phyloP scores from a whole-genome alignment of 2,888 invertebrate species.

The Drosophila incognita region DNA sequence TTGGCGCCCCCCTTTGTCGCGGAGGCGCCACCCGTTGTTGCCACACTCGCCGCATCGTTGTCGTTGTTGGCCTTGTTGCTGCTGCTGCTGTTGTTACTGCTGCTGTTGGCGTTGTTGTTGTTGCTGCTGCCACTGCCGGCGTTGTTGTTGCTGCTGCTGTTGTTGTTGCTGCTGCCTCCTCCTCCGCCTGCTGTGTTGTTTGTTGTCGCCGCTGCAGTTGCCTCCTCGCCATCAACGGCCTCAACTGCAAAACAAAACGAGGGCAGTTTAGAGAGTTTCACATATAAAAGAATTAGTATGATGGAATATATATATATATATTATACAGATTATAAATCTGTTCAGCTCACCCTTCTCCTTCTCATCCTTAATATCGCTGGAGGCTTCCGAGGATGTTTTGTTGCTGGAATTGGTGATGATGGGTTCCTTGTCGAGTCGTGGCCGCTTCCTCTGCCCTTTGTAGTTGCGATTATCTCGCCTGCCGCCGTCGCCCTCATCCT shows the following conservation, averaged over 20 bases:
- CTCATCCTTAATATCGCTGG: constrained; percentile 86
- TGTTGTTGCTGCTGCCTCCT: constrained; percentile 36
- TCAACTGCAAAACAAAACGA: constrained; percentile 41
- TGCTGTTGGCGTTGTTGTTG: constrained; percentile 59
- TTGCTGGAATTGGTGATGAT: constrained; percentile 69
- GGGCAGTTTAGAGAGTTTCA: not conserved
- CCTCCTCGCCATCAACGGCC: constrained; percentile 60
- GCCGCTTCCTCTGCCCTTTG: constrained; percentile 89
- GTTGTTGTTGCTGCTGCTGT: constrained; percentile 7
- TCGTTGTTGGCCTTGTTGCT: constrained; percentile 41
- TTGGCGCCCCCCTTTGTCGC: constrained; percentile 77
- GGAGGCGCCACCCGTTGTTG: constrained; percentile 46
- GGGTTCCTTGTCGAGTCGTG: constrained; percentile 89
- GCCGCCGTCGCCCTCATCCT: constrained; percentile 92
- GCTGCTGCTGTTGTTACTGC: constrained; percentile 33
- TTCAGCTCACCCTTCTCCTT: constrained; percentile 88
- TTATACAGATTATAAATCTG: not conserved
- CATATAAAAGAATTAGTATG: too few relatives aligned
- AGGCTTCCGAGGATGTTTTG: constrained; percentile 71
- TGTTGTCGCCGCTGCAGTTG: constrained; percentile 41
- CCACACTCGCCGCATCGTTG: constrained; percentile 49
- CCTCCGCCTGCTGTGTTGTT: constrained; percentile 53
- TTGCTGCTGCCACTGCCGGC: constrained; percentile 45
- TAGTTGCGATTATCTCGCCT: constrained; percentile 88
- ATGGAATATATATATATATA: not conserved